Base-by-base conservation (phyloP, 92 coral and sea anemone genomes). In the Heteractis magnifica region DNA sequence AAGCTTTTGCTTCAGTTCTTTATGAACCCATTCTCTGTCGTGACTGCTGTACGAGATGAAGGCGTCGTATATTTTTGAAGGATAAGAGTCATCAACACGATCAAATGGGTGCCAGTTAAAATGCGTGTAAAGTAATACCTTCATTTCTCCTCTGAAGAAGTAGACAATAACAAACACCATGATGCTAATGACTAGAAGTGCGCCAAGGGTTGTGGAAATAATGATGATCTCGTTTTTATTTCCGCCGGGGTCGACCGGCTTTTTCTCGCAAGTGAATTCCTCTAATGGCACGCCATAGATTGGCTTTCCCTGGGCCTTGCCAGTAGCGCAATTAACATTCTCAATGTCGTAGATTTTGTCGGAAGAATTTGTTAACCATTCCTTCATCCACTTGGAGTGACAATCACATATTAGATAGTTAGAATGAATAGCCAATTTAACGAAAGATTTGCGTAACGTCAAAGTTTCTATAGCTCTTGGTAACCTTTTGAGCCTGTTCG, bases 101-200 rank as follows among this genome's bases (percentile, higher is more conserved):
- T 92, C 95, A 64, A 94, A 94, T 18, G 95, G 98, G 65, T 92
- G 94, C 98, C 98, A 92, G 72, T 92, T 76, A 79, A 92, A 90
- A 55, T 87, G 90, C 8, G 95, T 84, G 82, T 83, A 90, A 76
- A 92, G 51, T 20, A 94, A 64, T 20, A 93, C 86, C 20, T 94
- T 94, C 19, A 94, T 76, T 71, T 90, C 95, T 6, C 87, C 86
- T 48, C 94, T 85, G 80, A 84, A 92, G 48, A 75, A 74, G 71
- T 86, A 91, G 34, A 81, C 62, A 6, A 93, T 15, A 10, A 65
- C 79, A 19, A 81, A 77, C 4, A 77, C 82, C 8, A 65, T 8
- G n/a, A 65, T 71, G 48, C 18, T 21, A 2, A 77, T 50, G 60
- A 14, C 82, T 34, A 84, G 59, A 4, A 84, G 55, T 19, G 77